phyloP scores from a whole-genome alignment of 1,140 invertebrate species.

The Diabrotica undecimpunctata region DNA sequence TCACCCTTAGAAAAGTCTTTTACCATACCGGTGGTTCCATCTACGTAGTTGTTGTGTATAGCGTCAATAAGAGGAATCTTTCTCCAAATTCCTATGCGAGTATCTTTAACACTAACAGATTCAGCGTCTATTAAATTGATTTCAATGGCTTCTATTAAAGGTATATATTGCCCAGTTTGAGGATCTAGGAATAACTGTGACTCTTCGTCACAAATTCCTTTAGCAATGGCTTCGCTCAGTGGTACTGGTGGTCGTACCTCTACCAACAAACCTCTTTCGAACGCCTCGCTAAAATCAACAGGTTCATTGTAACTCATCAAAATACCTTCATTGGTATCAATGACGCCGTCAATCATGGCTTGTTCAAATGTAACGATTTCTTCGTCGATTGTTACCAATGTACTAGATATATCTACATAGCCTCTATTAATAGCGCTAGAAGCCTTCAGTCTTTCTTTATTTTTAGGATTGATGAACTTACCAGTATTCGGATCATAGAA shows the following conservation, averaged over 20 bases:
- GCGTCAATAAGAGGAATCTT: conserved; percentile 74
- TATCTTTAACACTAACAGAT: conserved; percentile 81
- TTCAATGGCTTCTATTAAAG: conserved; percentile 69
- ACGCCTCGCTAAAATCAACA: conserved; percentile 81
- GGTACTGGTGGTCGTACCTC: conserved; percentile 78
- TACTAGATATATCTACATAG: conserved; percentile 76
- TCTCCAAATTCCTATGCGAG: conserved; percentile 67
- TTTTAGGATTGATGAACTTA: conserved; percentile 65
- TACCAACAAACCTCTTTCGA: conserved; percentile 76
- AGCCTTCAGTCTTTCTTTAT: conserved; percentile 68
- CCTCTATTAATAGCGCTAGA: conserved; percentile 61
- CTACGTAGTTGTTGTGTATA: conserved; percentile 68
- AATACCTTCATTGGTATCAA: conserved; percentile 71
- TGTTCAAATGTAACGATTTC: conserved; percentile 75
- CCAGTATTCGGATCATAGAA: conserved; percentile 72
- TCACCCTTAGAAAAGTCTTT: conserved; percentile 62
- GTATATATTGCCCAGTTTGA: conserved; percentile 68
- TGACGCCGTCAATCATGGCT: conserved; percentile 73
- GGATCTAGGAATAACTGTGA: conserved; percentile 78
- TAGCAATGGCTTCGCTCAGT: conserved; percentile 77
- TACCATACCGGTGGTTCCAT: conserved; percentile 69
- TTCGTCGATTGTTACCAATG: conserved; percentile 69
- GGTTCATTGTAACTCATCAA: conserved; percentile 61
- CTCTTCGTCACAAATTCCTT: conserved; percentile 74
- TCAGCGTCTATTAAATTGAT: conserved; percentile 74